These are phyloP conservation scores for Drosophila nigricruria DNA, from an alignment of 2,888 invertebrate species.

Conservation along the genomic window DNA sequence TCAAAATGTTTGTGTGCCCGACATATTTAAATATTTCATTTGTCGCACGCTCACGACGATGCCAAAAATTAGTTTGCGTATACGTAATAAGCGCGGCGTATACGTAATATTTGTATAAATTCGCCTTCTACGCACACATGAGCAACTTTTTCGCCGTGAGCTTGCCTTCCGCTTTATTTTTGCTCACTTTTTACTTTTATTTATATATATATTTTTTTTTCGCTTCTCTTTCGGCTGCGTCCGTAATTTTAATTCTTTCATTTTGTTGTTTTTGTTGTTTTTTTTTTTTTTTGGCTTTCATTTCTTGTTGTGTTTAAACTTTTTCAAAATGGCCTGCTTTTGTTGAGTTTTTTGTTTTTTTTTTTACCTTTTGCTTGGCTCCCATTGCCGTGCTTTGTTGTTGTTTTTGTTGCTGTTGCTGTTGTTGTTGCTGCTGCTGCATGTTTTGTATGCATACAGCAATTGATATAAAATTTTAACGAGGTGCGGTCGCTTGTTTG, in stretches of 20 bases:
- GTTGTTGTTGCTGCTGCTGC: conserved; percentile 20
- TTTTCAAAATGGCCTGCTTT: conserved; percentile 43
- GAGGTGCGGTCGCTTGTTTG: conserved; percentile 61
- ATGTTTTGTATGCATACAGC: conserved; percentile 47
- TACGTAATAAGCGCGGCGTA: conserved; percentile 22
- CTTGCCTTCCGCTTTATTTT: conserved; percentile 11
- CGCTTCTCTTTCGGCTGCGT: conserved; percentile 18
- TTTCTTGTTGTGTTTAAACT: conserved; percentile 44
- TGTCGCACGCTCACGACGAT: conserved; percentile 56
- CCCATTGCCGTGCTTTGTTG: conserved; percentile 6
- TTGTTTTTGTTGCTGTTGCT: conserved; percentile 18
- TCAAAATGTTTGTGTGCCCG: conserved; percentile 74
- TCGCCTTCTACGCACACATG: conserved; percentile 5
- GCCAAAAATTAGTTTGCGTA: conserved; percentile 47
- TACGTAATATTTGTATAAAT: conserved; percentile 29
- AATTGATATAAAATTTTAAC: conserved; percentile 75
- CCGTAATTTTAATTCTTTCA: conserved; percentile 64
- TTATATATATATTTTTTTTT: not conserved
- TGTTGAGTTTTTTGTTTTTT: conserved; percentile 12
- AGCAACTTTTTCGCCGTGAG: conserved; percentile 18
- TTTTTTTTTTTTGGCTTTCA: conserved; percentile 23
- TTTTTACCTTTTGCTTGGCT: conserved; percentile 27
- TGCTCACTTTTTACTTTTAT: conserved; percentile 3
- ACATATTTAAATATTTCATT: conserved; percentile 78
- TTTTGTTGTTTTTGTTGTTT: not conserved